Conservation (phyloP, 2,888 invertebrate genomes). For the Epinotia brunnichana region DNA sequence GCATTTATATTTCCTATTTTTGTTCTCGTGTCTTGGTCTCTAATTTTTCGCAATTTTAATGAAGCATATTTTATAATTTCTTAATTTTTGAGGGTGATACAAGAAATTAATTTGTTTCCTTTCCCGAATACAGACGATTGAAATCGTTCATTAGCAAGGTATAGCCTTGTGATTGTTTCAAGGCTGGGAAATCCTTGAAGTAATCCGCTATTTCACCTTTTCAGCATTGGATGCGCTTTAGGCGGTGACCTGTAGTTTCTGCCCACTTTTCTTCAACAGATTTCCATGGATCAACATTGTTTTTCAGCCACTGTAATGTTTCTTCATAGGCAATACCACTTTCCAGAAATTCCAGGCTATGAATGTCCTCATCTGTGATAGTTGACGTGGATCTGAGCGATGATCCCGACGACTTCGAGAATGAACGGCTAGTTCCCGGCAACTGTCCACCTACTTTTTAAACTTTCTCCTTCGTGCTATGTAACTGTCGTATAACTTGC, state of each 20-base stretch:
- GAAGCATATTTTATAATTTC: no score
- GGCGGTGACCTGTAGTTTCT: conserved; percentile 14
- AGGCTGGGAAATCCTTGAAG: conserved; percentile 14
- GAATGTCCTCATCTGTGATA: conserved; percentile 20
- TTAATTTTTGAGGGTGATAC: no score
- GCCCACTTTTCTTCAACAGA: conserved; percentile 29
- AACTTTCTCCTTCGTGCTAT: conserved; percentile 18
- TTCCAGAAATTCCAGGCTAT: conserved; percentile 24
- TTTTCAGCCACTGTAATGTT: conserved; percentile 35
- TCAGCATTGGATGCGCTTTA: conserved; percentile 7
- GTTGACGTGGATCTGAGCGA: conserved; percentile 27
- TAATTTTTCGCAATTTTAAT: no score
- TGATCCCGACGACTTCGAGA: conserved; percentile 24
- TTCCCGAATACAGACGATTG: conserved; percentile 14
- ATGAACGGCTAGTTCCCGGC: conserved; percentile 24
- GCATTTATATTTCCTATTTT: no score
- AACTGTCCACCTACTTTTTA: conserved; percentile 15
- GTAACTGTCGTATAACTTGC: conserved; percentile 19
- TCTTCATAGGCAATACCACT: conserved; percentile 32
- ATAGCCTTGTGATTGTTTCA: conserved; percentile 14
- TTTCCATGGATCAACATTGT: conserved; percentile 32
- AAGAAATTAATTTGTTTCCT: not conserved
- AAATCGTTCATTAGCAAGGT: conserved; percentile 20
- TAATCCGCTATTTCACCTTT: conserved; percentile 13
- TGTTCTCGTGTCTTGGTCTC: no score